Evolutionary conservation across 2,113 vertebrate species (phyloP).

Genomic region (Istiophorus platypterus): DNA sequence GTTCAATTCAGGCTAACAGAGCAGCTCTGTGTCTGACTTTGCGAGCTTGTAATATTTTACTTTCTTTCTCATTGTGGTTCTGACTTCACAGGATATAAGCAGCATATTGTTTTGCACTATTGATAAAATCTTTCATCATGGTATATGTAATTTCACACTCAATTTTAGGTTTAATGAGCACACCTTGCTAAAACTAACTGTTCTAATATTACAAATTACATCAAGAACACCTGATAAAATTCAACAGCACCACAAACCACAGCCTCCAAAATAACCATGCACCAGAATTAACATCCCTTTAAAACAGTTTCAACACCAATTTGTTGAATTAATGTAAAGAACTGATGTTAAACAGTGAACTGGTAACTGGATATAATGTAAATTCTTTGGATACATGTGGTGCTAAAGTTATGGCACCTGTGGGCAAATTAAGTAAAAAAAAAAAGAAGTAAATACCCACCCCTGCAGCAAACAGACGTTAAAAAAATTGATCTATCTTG

Average conservation of each 20-base stretch:
- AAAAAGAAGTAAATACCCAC: no score
- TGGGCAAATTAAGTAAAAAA: no score
- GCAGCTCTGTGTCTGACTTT: background rate
- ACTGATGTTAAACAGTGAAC: no score
- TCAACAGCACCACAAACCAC: background rate
- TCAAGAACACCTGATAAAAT: background rate
- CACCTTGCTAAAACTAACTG: background rate
- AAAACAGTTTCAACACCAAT: no score
- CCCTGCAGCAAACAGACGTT: no score
- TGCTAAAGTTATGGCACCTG: no score
- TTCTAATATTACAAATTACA: no score
- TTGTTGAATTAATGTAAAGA: no score
- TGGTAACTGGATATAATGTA: no score
- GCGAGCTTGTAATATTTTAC: background rate
- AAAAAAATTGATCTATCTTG: no score
- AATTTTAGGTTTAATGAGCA: background rate
- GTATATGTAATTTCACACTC: background rate
- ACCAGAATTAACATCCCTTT: no score
- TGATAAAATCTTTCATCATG: background rate
- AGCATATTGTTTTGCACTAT: background rate
- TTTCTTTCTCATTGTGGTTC: background rate
- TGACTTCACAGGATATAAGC: background rate
- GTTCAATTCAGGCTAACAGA: conserved; percentile 43
- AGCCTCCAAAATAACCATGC: background rate
- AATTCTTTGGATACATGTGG: no score